A percentile compares a stretch with the other conserved stretches of the same genome.
These are phyloP conservation scores for Aviceda leuphotes DNA, from an alignment of 2,797 vertebrate genomes.

Conservation along the genomic window DNA sequence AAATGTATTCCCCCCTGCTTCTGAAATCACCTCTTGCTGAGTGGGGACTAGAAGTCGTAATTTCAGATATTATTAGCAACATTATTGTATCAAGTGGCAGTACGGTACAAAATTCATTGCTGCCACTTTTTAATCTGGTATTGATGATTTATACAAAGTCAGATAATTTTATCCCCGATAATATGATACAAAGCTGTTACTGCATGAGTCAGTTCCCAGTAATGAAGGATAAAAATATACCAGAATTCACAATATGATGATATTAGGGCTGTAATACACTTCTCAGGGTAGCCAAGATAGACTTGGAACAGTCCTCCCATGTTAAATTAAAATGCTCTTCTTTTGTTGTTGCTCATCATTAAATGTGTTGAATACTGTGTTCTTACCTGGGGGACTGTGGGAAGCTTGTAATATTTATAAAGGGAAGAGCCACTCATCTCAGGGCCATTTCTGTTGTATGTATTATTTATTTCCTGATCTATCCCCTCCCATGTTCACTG, in stretches of 20 bases:
- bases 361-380: conserved; percentile 69
- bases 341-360: conserved; percentile 70
- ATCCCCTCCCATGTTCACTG: conserved; percentile 70
- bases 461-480: conserved; percentile 80
- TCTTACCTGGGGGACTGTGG: conserved; percentile 74
- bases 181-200: background rate
- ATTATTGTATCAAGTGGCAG: background rate
- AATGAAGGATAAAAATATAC: conserved; percentile 37
- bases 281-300: background rate
- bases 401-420: conserved; percentile 81
- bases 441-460: conserved; percentile 76
- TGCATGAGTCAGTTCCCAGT: conserved; percentile 19
- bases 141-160: conserved; percentile 27
- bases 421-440: conserved; percentile 75
- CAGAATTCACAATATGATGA: background rate
- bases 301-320: background rate
- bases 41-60: background rate
- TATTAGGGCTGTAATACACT: background rate
- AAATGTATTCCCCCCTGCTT: fast-evolving
- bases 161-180: conserved; percentile 8
- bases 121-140: conserved; percentile 7
- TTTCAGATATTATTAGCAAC: background rate
- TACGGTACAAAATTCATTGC: background rate
- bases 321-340: conserved; percentile 70
- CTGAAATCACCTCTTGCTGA: background rate